phyloP scores from a whole-genome alignment of 2,797 vertebrate genomes.

The Chelon auratus region DNA sequence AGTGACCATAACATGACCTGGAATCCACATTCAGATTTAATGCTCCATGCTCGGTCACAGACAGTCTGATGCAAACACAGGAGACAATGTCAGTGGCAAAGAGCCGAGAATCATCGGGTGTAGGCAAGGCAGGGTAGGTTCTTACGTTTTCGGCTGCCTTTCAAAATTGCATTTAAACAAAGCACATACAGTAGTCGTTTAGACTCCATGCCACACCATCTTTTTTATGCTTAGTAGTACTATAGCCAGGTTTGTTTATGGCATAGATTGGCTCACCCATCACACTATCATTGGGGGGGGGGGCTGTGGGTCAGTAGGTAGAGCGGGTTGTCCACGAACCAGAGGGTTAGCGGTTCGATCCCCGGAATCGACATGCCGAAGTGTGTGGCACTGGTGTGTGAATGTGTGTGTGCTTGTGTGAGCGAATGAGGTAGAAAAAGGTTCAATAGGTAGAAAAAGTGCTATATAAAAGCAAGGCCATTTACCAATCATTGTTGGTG shows the following conservation, averaged over 20 bases:
- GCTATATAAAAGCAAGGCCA: no score
- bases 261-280: not conserved
- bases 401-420: no score
- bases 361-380: no score
- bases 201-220: no score
- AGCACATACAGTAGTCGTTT: no score
- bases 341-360: no score
- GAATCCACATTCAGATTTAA: not conserved
- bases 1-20: conserved; percentile 1
- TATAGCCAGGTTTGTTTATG: not conserved
- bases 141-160: not conserved
- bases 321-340: no score
- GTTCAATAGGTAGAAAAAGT: no score
- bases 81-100: not conserved
- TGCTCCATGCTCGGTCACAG: not conserved
- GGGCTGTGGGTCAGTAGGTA: no score
- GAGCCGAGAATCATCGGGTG: conserved; percentile 3
- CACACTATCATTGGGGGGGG: not conserved
- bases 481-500: not conserved
- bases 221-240: not conserved
- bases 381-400: no score
- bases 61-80: not conserved
- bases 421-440: no score
- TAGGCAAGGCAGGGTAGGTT: not conserved
- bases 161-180: conserved; percentile 1